A percentile compares a stretch with the other conserved stretches of the same genome.
Conservation (phyloP, 1,140 invertebrate genomes). For the Stegodyphus dumicola region DNA sequence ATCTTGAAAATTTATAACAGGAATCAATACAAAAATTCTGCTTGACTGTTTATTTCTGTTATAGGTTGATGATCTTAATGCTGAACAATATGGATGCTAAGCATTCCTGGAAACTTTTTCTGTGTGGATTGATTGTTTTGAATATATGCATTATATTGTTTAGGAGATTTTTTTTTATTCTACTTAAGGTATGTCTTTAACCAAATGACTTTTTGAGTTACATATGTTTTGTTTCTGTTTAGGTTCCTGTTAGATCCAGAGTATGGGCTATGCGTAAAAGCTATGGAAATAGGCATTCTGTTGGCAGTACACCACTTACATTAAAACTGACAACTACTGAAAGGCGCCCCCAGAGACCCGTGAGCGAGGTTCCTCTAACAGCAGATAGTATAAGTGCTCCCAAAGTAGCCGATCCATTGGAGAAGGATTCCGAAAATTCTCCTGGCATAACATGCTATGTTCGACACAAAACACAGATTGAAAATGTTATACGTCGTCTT, state of each 20-base stretch:
- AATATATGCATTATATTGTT: no score
- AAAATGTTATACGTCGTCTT: constrained; percentile 70
- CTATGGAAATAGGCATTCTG: constrained; percentile 49
- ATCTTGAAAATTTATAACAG: no score
- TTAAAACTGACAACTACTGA: constrained; percentile 50
- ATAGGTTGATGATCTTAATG: no score
- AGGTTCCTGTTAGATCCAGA: constrained; percentile 78
- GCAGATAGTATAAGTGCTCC: constrained; percentile 48
- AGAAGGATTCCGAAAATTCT: constrained; percentile 32
- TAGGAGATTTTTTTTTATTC: background rate
- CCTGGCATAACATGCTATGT: constrained; percentile 42
- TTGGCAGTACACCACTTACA: constrained; percentile 41
- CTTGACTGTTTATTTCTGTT: no score
- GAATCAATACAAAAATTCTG: no score
- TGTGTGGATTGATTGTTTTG: background rate
- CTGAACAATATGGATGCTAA: no score
- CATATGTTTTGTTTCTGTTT: background rate
- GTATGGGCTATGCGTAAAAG: constrained; percentile 77
- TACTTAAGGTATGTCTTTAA: constrained; percentile 3
- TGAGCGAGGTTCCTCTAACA: constrained; percentile 41
- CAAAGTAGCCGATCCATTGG: constrained; percentile 46
- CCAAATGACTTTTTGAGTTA: background rate
- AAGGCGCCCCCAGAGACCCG: constrained; percentile 38
- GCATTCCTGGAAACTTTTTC: background rate
- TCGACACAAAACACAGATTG: constrained; percentile 46